Evolutionary conservation across 2,113 vertebrate genomes (phyloP).

Genomic region (Forbesichthys agassizii): DNA sequence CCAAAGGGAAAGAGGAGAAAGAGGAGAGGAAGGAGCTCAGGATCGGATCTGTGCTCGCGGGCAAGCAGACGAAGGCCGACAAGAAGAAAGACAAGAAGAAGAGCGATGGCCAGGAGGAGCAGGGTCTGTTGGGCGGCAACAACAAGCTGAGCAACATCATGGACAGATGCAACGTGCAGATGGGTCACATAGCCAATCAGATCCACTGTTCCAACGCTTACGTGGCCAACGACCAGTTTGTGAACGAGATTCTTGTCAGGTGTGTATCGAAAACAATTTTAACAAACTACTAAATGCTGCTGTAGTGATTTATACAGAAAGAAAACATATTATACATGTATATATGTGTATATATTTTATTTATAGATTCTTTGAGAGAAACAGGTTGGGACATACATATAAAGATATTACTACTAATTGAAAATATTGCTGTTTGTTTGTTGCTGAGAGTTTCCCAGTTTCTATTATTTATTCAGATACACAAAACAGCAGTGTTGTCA

Average conservation of each 20-base stretch:
- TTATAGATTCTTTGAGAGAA: too few species aligned
- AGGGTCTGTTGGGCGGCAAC: constrained; percentile 57
- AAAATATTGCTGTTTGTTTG: too few species aligned
- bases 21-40: constrained; percentile 87
- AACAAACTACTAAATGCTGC: neutral
- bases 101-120: constrained; percentile 71
- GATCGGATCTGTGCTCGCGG: constrained; percentile 79
- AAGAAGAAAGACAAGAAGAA: constrained; percentile 88
- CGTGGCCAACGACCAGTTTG: constrained; percentile 82
- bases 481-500: too few species aligned
- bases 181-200: constrained; percentile 70
- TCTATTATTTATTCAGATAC: too few species aligned
- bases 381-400: too few species aligned
- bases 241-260: constrained; percentile 89
- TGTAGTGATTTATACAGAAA: constrained; percentile 8
- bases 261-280: constrained; percentile 52
- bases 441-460: too few species aligned
- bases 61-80: constrained; percentile 82
- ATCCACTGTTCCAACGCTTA: constrained; percentile 67
- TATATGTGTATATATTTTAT: too few species aligned
- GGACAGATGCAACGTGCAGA: constrained; percentile 75
- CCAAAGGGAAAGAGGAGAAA: constrained; percentile 84
- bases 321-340: too few species aligned
- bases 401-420: too few species aligned
- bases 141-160: constrained; percentile 73